phyloP scores from a whole-genome alignment of 2,797 vertebrate species.

The Clarias fuscus region DNA sequence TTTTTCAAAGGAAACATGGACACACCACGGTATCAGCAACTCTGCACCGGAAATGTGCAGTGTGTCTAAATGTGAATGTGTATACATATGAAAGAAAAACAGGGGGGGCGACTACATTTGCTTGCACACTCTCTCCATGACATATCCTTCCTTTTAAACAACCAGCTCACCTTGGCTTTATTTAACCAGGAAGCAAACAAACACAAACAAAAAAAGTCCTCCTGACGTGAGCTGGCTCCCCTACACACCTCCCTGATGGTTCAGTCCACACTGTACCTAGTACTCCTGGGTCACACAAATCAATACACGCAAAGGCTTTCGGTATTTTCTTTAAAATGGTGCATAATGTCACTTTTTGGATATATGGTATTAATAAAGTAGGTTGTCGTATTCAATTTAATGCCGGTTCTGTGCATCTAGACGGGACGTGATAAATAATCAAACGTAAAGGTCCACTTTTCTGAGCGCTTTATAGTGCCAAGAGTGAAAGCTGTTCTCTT shows the following conservation, averaged over 20 bases:
- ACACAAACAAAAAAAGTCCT: not conserved
- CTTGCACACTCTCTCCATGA: not conserved
- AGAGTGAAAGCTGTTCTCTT: not conserved
- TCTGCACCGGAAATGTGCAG: slow-evolving; percentile 19
- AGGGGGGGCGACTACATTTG: no score
- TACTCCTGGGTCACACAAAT: slow-evolving; percentile 75
- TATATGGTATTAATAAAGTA: not conserved
- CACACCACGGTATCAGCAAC: slow-evolving; percentile 20
- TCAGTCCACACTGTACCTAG: slow-evolving; percentile 79
- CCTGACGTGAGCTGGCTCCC: slow-evolving; percentile 27
- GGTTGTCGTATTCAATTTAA: not conserved
- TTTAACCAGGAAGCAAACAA: not conserved
- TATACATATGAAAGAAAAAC: no score
- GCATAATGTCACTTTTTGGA: not conserved
- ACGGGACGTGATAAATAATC: not conserved
- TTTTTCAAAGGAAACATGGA: not conserved
- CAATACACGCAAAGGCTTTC: not conserved
- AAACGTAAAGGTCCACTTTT: not conserved
- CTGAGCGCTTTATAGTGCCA: not conserved
- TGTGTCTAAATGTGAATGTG: not conserved
- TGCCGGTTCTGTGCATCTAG: not conserved
- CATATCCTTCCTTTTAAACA: not conserved
- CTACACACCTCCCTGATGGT: slow-evolving; percentile 69
- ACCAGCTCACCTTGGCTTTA: slow-evolving; percentile 13
- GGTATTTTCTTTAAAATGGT: not conserved